phyloP scores from a whole-genome alignment of 2,797 vertebrate species.

The Nothura maculosa region DNA sequence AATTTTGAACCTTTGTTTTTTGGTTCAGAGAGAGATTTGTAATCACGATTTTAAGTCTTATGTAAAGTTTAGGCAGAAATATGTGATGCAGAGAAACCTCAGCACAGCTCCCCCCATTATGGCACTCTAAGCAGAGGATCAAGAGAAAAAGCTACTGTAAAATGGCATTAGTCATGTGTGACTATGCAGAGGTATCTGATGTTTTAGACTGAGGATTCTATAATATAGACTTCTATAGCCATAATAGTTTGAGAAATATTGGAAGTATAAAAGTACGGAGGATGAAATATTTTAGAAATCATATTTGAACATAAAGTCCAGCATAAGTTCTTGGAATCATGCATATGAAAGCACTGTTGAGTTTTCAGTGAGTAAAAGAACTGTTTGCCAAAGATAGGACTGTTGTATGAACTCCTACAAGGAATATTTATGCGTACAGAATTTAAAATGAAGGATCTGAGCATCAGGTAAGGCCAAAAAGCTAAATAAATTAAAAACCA shows the following conservation, averaged over 20 bases:
- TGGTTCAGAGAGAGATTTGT: neutral
- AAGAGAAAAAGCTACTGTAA: neutral
- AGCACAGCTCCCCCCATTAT: neutral
- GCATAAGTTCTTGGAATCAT: neutral
- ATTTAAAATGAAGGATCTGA: neutral
- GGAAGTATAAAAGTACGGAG: neutral
- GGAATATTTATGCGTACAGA: neutral
- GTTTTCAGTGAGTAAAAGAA: neutral
- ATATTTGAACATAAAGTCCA: neutral
- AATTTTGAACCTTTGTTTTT: neutral
- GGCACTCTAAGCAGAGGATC: neutral
- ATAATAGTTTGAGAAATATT: neutral
- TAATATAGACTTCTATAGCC: neutral
- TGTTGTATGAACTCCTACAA: accelerated
- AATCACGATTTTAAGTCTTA: neutral
- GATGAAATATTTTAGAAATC: neutral
- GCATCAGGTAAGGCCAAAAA: neutral
- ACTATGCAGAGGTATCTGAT: neutral
- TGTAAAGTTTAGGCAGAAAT: neutral
- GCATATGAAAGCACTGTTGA: neutral
- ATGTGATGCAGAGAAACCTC: accelerated
- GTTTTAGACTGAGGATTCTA: neutral
- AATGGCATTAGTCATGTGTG: accelerated
- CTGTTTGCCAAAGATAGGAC: neutral
- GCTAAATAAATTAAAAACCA: neutral